phyloP scores from a whole-genome alignment of 2,888 invertebrate genomes.

The Andrena bucephala region DNA sequence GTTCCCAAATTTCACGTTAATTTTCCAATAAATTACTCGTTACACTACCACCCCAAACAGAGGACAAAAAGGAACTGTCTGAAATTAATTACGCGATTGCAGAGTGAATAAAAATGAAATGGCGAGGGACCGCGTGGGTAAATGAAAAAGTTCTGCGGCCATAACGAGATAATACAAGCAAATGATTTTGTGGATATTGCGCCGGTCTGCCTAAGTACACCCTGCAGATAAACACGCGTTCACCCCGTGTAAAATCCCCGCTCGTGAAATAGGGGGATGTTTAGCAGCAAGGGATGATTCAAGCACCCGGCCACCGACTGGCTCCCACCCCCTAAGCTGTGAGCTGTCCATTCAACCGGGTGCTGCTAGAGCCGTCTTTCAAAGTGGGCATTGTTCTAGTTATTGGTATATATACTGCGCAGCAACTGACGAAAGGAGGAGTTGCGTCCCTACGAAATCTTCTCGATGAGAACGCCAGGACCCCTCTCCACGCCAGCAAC shows the following conservation, averaged over 20 bases:
- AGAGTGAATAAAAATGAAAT: not conserved
- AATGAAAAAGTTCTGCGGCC: slow-evolving; percentile 35
- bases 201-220: slow-evolving; percentile 44
- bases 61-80: not conserved
- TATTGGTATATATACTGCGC: slow-evolving; percentile 58
- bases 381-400: slow-evolving; percentile 64
- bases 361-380: slow-evolving; percentile 53
- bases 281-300: slow-evolving; percentile 69
- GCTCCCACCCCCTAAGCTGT: slow-evolving; percentile 61
- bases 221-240: slow-evolving; percentile 61
- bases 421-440: slow-evolving; percentile 46
- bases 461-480: not conserved
- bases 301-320: slow-evolving; percentile 63
- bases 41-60: not conserved
- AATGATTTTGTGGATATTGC: slow-evolving; percentile 63
- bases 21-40: not conserved
- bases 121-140: not conserved
- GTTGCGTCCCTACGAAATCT: slow-evolving; percentile 39
- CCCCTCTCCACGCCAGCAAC: too few species aligned
- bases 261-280: slow-evolving; percentile 62
- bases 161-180: slow-evolving; percentile 51
- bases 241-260: slow-evolving; percentile 54
- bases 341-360: slow-evolving; percentile 65
- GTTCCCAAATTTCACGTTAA: not conserved
- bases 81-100: slow-evolving; percentile 8